These are phyloP conservation scores for Hestina assimilis DNA, from an alignment of 1,140 invertebrate genomes.

Conservation along the genomic window DNA sequence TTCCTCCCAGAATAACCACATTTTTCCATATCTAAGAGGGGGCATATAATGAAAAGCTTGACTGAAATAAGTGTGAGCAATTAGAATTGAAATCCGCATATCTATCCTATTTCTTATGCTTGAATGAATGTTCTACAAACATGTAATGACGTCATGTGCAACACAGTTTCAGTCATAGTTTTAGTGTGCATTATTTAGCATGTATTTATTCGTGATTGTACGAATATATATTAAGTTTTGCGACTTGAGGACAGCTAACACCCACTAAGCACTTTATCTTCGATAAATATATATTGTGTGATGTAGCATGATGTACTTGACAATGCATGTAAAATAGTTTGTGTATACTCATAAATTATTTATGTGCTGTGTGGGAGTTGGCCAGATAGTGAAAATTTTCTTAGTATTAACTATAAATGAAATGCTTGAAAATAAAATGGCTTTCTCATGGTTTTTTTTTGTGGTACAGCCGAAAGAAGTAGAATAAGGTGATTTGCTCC, in stretches of 20 bases:
- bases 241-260: slow-evolving; percentile 4
- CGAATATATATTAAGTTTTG: slow-evolving; percentile 12
- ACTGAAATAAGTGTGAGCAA: slow-evolving; percentile 27
- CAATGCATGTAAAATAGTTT: not conserved
- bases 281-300: not conserved
- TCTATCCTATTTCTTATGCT: not conserved
- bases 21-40: slow-evolving; percentile 34
- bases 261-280: not conserved
- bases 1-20: slow-evolving; percentile 11
- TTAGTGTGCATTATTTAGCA: slow-evolving; percentile 29
- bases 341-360: not conserved
- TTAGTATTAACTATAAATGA: not conserved
- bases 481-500: not conserved
- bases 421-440: not conserved
- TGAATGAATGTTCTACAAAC: no score
- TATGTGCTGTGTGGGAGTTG: not conserved
- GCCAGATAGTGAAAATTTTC: not conserved
- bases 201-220: slow-evolving; percentile 30
- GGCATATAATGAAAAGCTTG: slow-evolving; percentile 30
- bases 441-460: not conserved
- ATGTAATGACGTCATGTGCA: not conserved
- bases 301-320: not conserved
- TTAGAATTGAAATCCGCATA: not conserved
- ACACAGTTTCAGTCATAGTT: slow-evolving; percentile 42
- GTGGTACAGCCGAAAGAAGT: not conserved